These are phyloP conservation scores for Urosaurus nigricauda DNA, from an alignment of 2,797 vertebrate species.

Conservation along the genomic window DNA sequence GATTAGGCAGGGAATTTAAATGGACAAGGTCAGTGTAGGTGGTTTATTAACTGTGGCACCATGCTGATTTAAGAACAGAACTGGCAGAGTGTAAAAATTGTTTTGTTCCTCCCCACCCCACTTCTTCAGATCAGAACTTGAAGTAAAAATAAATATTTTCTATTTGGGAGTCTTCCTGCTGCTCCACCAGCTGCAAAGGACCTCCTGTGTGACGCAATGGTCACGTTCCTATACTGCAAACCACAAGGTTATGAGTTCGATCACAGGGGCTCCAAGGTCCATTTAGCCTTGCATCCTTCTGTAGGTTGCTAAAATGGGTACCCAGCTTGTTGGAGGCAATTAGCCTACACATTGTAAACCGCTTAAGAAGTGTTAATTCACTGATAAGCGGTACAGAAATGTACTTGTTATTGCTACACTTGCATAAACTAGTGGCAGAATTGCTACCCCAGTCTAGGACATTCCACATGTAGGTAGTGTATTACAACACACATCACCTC, in stretches of 20 bases:
- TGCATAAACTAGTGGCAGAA: neutral
- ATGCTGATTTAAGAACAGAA: slow-evolving; percentile 7
- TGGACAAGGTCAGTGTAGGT: neutral
- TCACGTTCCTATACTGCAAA: no score
- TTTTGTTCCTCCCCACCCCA: neutral
- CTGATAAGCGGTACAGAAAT: no score
- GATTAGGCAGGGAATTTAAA: neutral
- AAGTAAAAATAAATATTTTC: neutral
- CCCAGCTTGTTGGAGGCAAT: no score
- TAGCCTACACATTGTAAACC: no score
- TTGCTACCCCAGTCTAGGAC: neutral
- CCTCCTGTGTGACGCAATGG: no score
- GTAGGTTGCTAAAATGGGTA: no score
- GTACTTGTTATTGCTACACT: neutral
- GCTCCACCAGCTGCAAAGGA: neutral
- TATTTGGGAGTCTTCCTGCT: neutral
- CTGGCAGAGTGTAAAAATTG: neutral
- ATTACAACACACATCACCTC: neutral
- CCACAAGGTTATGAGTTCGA: no score
- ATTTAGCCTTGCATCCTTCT: no score
- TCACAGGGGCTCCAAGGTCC: no score
- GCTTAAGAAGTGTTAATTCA: no score
- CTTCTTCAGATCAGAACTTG: neutral
- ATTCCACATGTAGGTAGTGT: neutral
- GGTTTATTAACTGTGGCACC: slow-evolving; percentile 25